Evolutionary conservation across 2,113 vertebrate genomes (phyloP), one percentile per base, ranked within the genome.

Genomic region (Mormyrus iriodes): DNA sequence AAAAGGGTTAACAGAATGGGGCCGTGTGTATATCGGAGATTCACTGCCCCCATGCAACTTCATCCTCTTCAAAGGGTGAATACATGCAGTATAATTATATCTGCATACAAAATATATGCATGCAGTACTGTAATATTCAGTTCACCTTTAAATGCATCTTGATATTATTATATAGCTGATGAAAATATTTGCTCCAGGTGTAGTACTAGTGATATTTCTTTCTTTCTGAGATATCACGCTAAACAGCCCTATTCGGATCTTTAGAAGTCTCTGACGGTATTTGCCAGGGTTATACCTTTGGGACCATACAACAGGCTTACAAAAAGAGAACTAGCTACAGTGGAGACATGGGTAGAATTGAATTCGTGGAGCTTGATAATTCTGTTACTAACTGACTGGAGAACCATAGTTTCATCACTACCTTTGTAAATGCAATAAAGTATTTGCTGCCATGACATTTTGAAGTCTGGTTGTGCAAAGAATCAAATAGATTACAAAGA

Each of bases 231-330:
- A 79, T 42, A 5, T 79, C 35, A 7, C 1, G 35, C 73, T 79
- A 79, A 79, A 79, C 15, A 35, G 15, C 35, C 17, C 2, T 8
- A n/a, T 42, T 79, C 35, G 0, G 73, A 79, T 39, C 73, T 42
- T 48, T 46, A 48, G 61, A 88, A 91, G 90, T 91, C 88, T 91
- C 92, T 92, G 93, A 92, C 89, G 91, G 93, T 88, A 21, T 86
- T 27, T 92, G 91, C 91, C 53, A 89, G 90, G 92, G 91, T 88
- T 92, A 88, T 92, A 90, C 93, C 91, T 89, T 90, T 88, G 92
- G 89, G 89, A 91, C 89, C 92, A 90, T 69, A 89, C 88, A 92
- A 90, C 42, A 87, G 48, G 89, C n/a, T 53, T n/a, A 12, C 46
- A 89, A 12, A 65, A 35, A 58, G 90, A 93, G 85, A 88, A 86